Percentiles rank a stretch among this genome's conserved stretches.
phyloP scores from a whole-genome alignment of 35 echinoderm and acorn worm genomes.

The Amphiura filiformis region DNA sequence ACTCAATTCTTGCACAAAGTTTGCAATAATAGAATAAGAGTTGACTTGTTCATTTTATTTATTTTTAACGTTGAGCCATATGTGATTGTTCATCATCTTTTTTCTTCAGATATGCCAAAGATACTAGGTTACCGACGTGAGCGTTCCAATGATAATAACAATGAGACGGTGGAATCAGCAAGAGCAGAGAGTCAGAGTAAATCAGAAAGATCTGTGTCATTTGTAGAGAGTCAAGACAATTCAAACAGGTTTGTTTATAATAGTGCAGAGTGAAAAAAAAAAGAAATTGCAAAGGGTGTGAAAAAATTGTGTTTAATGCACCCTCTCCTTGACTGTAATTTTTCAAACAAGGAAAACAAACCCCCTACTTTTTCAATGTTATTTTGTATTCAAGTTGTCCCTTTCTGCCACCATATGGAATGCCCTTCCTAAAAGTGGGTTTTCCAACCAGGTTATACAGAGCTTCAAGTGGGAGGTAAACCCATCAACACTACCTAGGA shows the following conservation, averaged over 20 bases:
- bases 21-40: background rate
- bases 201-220: constrained; percentile 84
- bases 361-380: no score
- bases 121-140: constrained; percentile 52
- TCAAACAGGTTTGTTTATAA: background rate
- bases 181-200: constrained; percentile 23
- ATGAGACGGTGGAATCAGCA: background rate
- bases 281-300: background rate
- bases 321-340: no score
- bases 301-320: no score
- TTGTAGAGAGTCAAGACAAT: constrained; percentile 46
- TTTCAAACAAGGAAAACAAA: background rate
- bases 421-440: no score
- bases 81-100: no score
- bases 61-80: no score
- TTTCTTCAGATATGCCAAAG: constrained; percentile 39
- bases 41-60: no score
- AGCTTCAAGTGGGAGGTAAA: background rate
- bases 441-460: no score
- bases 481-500: background rate
- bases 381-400: background rate
- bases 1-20: background rate
- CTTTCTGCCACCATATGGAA: no score
- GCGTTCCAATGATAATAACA: constrained; percentile 23
- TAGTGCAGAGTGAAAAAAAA: background rate